phyloP scores from a whole-genome alignment of 2,797 vertebrate genomes.

The Carapus acus region DNA sequence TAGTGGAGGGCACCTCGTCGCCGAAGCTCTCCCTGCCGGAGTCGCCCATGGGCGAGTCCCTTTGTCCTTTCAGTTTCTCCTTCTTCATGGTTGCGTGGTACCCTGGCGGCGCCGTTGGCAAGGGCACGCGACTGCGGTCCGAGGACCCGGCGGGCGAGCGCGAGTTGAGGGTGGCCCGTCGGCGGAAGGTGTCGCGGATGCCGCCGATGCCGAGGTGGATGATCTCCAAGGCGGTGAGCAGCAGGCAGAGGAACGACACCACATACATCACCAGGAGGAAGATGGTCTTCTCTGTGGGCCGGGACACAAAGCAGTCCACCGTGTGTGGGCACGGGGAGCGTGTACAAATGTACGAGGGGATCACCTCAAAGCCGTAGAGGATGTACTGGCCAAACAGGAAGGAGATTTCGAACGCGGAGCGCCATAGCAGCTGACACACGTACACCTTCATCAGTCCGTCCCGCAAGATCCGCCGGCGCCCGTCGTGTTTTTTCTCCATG shows the following conservation, averaged over 20 bases:
- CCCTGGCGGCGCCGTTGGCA: conserved; percentile 72
- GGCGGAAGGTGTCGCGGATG: conserved; percentile 73
- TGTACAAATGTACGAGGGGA: conserved; percentile 76
- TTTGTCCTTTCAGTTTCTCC: conserved; percentile 64
- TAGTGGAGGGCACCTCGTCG: conserved; percentile 55
- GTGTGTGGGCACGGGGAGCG: conserved; percentile 81
- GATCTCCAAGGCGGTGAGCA: conserved; percentile 80
- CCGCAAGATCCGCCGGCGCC: conserved; percentile 78
- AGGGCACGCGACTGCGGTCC: rapidly evolving
- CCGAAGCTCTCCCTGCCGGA: conserved; percentile 64
- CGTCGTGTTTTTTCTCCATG: conserved; percentile 71
- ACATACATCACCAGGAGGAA: conserved; percentile 87
- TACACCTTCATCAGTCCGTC: conserved; percentile 88
- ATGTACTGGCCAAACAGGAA: conserved; percentile 85
- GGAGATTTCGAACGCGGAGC: conserved; percentile 73
- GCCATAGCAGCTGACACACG: conserved; percentile 78
- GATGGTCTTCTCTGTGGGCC: conserved; percentile 88
- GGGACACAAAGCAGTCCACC: conserved; percentile 86
- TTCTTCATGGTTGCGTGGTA: conserved; percentile 79
- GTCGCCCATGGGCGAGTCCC: conserved; percentile 60
- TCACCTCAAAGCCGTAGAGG: conserved; percentile 81
- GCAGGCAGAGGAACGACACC: conserved; percentile 79
- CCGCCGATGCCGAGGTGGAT: conserved; percentile 77
- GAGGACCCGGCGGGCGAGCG: background rate
- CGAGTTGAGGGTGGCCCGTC: conserved; percentile 12